These are phyloP conservation scores for Abrostola triplasia DNA, from an alignment of 2,888 invertebrate species.

Conservation along the genomic window DNA sequence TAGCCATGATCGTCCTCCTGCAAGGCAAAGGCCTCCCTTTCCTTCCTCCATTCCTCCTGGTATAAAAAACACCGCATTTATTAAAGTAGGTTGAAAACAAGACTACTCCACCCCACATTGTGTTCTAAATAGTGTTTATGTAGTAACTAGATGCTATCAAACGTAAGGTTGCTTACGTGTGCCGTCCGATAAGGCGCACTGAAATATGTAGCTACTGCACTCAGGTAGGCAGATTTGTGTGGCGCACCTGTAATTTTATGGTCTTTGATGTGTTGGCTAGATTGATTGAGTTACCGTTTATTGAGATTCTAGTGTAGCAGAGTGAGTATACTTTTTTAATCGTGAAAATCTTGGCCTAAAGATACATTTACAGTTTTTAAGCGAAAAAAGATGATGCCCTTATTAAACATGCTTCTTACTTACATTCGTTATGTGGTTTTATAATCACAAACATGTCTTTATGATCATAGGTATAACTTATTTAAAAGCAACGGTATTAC, in stretches of 20 bases:
- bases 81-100: background rate
- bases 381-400: too few relatives aligned
- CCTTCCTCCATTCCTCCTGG: too few relatives aligned
- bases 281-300: conserved; percentile 15
- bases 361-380: too few relatives aligned
- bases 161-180: conserved; percentile 67
- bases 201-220: conserved; percentile 59
- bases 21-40: too few relatives aligned
- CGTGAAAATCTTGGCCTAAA: too few relatives aligned
- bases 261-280: conserved; percentile 29
- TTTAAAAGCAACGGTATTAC: too few relatives aligned
- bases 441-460: too few relatives aligned
- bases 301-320: background rate
- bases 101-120: conserved; percentile 12
- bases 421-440: too few relatives aligned
- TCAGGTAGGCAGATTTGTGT: conserved; percentile 42
- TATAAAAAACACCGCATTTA: too few relatives aligned
- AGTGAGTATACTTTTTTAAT: background rate
- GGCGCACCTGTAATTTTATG: conserved; percentile 32
- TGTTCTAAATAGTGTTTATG: conserved; percentile 41
- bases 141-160: conserved; percentile 63
- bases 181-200: conserved; percentile 60
- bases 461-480: too few relatives aligned
- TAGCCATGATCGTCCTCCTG: too few relatives aligned
- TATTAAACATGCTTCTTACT: too few relatives aligned